Evolutionary conservation across 2,113 vertebrate genomes (phyloP).

Genomic region (Bucco capensis): DNA sequence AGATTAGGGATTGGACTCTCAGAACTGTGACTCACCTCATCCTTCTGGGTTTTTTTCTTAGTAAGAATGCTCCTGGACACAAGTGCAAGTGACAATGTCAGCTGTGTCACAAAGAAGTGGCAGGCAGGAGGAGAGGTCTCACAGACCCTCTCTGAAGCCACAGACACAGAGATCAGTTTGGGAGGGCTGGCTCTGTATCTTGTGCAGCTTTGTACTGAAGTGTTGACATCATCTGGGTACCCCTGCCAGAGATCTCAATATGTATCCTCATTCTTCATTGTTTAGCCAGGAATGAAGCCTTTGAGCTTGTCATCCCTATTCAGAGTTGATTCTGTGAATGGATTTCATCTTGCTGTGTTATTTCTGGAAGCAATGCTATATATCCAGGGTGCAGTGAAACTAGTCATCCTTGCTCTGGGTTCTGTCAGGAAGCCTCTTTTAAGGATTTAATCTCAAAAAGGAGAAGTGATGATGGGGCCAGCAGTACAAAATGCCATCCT

Average conservation of each 20-base stretch:
- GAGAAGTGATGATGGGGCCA: neutral
- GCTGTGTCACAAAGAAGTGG: constrained; percentile 77
- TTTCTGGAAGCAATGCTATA: neutral
- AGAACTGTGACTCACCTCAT: constrained; percentile 41
- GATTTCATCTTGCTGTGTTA: neutral
- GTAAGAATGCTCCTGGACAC: constrained; percentile 51
- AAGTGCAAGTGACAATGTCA: constrained; percentile 80
- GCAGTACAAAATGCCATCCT: neutral
- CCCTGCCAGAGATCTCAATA: neutral
- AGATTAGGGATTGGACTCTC: constrained; percentile 33
- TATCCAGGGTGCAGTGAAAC: neutral
- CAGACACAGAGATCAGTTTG: neutral
- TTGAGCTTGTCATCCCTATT: neutral
- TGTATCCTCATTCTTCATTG: neutral
- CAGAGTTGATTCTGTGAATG: neutral
- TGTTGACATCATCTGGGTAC: neutral
- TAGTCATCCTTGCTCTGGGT: neutral
- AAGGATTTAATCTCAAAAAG: constrained; percentile 1
- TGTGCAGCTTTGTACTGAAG: neutral
- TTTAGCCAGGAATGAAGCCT: neutral
- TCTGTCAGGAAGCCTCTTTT: neutral
- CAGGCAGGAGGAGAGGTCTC: neutral
- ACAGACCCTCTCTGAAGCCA: neutral
- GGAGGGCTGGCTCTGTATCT: neutral
- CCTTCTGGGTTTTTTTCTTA: constrained; percentile 36